Conservation (phyloP, 1,140 invertebrate species). For the Ceratitis capitata region DNA sequence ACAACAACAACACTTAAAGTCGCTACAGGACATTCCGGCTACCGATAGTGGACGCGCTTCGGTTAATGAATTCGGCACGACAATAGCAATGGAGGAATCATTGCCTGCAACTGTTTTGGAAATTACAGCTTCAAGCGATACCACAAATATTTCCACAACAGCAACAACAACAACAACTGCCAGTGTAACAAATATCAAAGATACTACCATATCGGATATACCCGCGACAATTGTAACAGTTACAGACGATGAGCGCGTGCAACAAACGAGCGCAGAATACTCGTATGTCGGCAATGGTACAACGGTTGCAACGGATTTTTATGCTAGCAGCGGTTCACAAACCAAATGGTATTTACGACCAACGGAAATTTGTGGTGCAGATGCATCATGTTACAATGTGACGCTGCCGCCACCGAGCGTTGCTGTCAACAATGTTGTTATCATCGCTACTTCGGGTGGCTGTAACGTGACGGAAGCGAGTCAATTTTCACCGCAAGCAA, state of each 20-base stretch:
- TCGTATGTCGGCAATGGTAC: too few species aligned
- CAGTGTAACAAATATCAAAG: background rate
- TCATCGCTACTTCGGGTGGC: background rate
- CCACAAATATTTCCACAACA: too few species aligned
- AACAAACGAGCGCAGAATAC: constrained; percentile 42
- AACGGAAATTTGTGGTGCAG: background rate
- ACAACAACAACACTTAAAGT: too few species aligned
- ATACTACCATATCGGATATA: background rate
- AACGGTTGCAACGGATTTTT: constrained; percentile 35
- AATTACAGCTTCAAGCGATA: background rate
- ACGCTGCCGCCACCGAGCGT: background rate
- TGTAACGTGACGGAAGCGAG: background rate
- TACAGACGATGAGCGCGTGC: background rate
- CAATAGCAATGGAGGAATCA: constrained; percentile 39
- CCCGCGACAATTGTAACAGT: background rate
- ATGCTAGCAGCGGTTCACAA: constrained; percentile 49
- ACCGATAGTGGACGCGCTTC: constrained; percentile 55
- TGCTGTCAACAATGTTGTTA: constrained; percentile 29
- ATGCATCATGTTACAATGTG: background rate
- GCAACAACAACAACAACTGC: constrained; percentile 23
- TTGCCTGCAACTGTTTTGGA: constrained; percentile 6
- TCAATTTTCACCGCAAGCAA: background rate
- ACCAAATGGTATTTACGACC: constrained; percentile 53
- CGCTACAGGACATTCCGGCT: background rate
- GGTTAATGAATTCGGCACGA: constrained; percentile 53